Evolutionary conservation across 2,113 vertebrate species (phyloP).

Genomic region (Oncorhynchus tshawytscha): DNA sequence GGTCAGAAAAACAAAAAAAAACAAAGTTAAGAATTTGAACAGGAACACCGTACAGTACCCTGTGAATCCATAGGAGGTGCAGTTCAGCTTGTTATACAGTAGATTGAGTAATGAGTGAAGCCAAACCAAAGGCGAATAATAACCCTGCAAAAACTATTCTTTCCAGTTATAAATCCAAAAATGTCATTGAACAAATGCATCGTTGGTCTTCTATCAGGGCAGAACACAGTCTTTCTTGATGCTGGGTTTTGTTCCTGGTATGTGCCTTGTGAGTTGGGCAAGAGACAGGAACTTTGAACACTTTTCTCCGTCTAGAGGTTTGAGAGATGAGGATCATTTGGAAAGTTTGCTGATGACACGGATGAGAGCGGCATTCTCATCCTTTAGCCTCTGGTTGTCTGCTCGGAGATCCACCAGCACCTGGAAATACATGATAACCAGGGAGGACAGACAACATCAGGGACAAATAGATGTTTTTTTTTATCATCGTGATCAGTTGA

Average conservation of each 20-base stretch:
- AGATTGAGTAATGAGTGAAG: slow-evolving; percentile 56
- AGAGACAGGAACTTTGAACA: slow-evolving; percentile 38
- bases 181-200: background rate
- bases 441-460: background rate
- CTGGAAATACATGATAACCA: slow-evolving; percentile 46
- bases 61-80: slow-evolving; percentile 50
- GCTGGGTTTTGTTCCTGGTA: slow-evolving; percentile 20
- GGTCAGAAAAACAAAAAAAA: slow-evolving; percentile 39
- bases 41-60: background rate
- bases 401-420: slow-evolving; percentile 82
- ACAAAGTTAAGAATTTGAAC: slow-evolving; percentile 34
- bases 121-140: slow-evolving; percentile 38
- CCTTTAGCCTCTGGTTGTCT: slow-evolving; percentile 91
- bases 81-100: slow-evolving; percentile 64
- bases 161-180: slow-evolving; percentile 41
- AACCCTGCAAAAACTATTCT: slow-evolving; percentile 39
- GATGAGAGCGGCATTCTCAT: slow-evolving; percentile 89
- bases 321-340: slow-evolving; percentile 68
- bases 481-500: no score
- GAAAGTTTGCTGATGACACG: slow-evolving; percentile 92
- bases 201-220: background rate
- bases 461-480: background rate
- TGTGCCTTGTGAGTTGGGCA: slow-evolving; percentile 31
- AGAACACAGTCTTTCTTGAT: background rate
- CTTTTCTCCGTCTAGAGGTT: slow-evolving; percentile 8